These are phyloP conservation scores for Mesocricetus auratus DNA, from an alignment of 2,113 vertebrate species.

Conservation along the genomic window DNA sequence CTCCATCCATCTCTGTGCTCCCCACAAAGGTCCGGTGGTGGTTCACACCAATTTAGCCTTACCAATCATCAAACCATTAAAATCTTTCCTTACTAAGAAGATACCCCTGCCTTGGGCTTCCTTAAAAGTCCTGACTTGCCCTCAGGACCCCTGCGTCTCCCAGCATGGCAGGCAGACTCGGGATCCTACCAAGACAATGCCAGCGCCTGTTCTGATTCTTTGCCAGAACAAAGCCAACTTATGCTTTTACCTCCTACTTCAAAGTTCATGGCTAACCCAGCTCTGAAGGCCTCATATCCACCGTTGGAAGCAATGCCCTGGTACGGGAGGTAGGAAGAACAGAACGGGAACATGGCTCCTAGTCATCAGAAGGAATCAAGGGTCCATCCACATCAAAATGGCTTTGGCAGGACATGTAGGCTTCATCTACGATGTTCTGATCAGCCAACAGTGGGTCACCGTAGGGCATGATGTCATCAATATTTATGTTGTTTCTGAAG, in stretches of 20 bases:
- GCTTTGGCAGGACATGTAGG: background rate
- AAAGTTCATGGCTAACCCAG: background rate
- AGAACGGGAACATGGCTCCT: slow-evolving; percentile 14
- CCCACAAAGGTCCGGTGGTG: background rate
- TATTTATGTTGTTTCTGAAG: slow-evolving; percentile 68
- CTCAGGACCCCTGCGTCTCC: background rate
- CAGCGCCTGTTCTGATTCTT: background rate
- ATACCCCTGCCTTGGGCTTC: background rate
- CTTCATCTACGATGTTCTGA: slow-evolving; percentile 57
- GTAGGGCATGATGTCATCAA: slow-evolving; percentile 72
- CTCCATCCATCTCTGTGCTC: background rate
- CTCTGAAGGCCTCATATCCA: slow-evolving; percentile 1
- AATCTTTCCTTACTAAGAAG: slow-evolving; percentile 35
- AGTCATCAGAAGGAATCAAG: slow-evolving; percentile 69
- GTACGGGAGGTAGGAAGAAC: background rate
- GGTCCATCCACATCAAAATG: slow-evolving; percentile 72
- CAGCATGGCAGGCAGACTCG: background rate
- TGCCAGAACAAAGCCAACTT: background rate
- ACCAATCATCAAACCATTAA: background rate
- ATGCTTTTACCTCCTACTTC: background rate
- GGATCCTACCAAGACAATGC: background rate
- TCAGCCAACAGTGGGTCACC: slow-evolving; percentile 72
- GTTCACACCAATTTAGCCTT: background rate
- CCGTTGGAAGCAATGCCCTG: slow-evolving; percentile 4
- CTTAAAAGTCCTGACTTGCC: background rate